These are phyloP conservation scores for Amphipoea lucens DNA, from an alignment of 2,888 invertebrate species.

Conservation along the genomic window DNA sequence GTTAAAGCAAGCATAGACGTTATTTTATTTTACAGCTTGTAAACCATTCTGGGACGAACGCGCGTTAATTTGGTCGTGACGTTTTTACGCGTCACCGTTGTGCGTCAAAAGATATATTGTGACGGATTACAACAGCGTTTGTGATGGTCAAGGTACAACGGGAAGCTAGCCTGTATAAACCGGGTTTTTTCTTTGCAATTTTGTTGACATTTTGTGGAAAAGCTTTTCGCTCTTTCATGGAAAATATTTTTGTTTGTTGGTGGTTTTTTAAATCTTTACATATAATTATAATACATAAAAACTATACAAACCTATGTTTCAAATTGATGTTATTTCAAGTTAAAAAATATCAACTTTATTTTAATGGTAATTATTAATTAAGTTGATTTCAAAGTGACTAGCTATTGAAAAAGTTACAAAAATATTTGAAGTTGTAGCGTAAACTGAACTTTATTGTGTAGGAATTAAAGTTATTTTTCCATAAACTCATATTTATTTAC, in stretches of 20 bases:
- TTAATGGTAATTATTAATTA: too few species aligned
- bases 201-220: not conserved
- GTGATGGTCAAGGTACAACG: slow-evolving; percentile 8
- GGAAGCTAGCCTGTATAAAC: not conserved
- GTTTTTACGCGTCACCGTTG: slow-evolving; percentile 36
- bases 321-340: too few species aligned
- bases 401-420: too few species aligned
- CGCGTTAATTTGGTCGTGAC: slow-evolving; percentile 17
- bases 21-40: slow-evolving; percentile 30
- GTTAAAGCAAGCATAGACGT: slow-evolving; percentile 5
- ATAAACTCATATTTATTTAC: too few species aligned
- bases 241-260: not conserved
- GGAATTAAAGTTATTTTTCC: too few species aligned
- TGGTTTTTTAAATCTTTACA: too few species aligned
- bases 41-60: slow-evolving; percentile 11
- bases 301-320: too few species aligned
- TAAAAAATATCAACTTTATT: too few species aligned
- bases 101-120: slow-evolving; percentile 22
- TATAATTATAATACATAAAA: too few species aligned
- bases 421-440: too few species aligned
- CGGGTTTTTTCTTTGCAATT: not conserved
- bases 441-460: too few species aligned
- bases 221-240: not conserved
- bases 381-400: too few species aligned
- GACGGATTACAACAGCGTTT: slow-evolving; percentile 23